phyloP scores from a whole-genome alignment of 1,140 invertebrate species.

The Drosophila tropicalis region DNA sequence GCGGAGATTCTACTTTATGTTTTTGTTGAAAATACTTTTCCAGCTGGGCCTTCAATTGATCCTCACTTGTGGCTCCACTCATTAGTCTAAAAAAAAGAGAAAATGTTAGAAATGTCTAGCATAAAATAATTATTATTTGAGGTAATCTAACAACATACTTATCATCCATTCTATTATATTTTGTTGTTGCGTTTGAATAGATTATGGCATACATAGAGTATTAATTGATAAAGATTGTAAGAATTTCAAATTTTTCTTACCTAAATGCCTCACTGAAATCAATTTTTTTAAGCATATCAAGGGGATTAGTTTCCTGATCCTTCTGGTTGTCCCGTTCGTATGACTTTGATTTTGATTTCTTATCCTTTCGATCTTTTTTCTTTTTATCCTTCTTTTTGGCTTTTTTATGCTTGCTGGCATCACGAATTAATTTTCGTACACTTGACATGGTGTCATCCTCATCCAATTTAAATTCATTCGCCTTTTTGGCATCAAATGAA shows the following conservation, averaged over 20 bases:
- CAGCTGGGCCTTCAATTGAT: conserved; percentile 47
- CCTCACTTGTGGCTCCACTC: conserved; percentile 42
- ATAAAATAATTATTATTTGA: not conserved
- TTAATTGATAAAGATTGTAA: not conserved
- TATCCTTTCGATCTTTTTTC: conserved; percentile 85
- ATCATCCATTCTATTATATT: conserved; percentile 31
- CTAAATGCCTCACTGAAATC: conserved; percentile 88
- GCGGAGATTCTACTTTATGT: conserved; percentile 38
- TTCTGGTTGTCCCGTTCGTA: conserved; percentile 81
- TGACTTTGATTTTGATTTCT: conserved; percentile 84
- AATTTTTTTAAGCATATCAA: conserved; percentile 83
- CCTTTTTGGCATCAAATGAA: conserved; percentile 53
- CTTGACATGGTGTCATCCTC: conserved; percentile 93
- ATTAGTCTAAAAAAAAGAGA: conserved; percentile 58
- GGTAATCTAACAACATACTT: conserved; percentile 39
- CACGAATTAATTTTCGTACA: conserved; percentile 91
- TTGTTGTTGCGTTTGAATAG: not conserved
- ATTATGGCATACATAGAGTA: conserved; percentile 1
- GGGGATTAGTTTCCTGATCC: conserved; percentile 51
- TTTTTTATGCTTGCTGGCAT: conserved; percentile 91
- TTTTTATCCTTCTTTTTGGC: conserved; percentile 87
- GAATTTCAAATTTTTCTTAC: conserved; percentile 78
- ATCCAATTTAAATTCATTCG: conserved; percentile 86
- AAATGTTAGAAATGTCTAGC: conserved; percentile 13
- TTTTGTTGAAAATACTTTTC: conserved; percentile 39